A percentile compares a stretch with the other conserved stretches of the same genome.
Conservation (phyloP, 2,797 vertebrate species). For the Chrosomus eos region DNA sequence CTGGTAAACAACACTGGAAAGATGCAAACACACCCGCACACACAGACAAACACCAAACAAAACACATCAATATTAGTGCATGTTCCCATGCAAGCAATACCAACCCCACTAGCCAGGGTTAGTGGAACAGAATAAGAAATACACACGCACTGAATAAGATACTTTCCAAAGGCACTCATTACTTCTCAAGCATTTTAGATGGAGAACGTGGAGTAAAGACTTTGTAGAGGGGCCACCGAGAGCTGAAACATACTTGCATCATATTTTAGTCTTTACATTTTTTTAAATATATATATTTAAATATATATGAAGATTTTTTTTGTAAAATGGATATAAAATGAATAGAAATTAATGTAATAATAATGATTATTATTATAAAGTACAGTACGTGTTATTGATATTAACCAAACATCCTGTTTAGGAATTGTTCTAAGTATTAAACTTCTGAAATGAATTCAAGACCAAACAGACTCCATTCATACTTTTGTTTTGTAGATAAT, state of each 20-base stretch:
- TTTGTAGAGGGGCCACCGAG: constrained; percentile 2
- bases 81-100: constrained; percentile 41
- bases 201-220: not conserved
- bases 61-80: constrained; percentile 48
- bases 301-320: not conserved
- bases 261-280: not conserved
- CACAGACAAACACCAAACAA: constrained; percentile 47
- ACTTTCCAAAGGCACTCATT: not conserved
- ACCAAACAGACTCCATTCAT: not conserved
- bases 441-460: not conserved
- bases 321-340: not conserved
- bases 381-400: not conserved
- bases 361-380: not conserved
- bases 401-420: no score
- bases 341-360: not conserved
- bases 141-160: constrained; percentile 18
- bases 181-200: not conserved
- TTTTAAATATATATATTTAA: no score
- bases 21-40: constrained; percentile 48
- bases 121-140: constrained; percentile 31
- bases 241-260: not conserved
- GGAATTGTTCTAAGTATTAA: not conserved
- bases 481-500: not conserved
- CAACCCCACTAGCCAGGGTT: constrained; percentile 43
- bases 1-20: constrained; percentile 63